A percentile compares a stretch with the other conserved stretches of the same genome.
phyloP scores from a whole-genome alignment of 1,140 invertebrate species.

The Zaprionus kolodkinae region DNA sequence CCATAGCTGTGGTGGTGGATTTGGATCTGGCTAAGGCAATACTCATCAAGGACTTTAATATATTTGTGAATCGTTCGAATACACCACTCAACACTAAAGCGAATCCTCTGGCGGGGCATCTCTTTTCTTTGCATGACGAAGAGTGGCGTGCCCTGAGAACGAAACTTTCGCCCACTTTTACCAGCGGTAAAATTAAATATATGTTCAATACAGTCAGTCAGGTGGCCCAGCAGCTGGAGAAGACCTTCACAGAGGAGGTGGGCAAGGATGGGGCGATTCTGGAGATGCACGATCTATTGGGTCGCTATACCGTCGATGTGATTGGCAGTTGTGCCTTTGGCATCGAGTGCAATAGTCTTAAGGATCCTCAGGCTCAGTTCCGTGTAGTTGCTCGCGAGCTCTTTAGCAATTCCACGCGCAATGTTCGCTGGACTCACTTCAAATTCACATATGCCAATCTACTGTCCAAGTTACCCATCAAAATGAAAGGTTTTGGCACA shows the following conservation, averaged over 20 bases:
- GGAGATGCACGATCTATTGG: slow-evolving; percentile 53
- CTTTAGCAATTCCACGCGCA: slow-evolving; percentile 4
- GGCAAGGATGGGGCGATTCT: slow-evolving; percentile 7
- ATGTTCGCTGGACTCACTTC: slow-evolving; percentile 32
- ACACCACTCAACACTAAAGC: slow-evolving; percentile 24
- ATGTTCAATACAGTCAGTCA: slow-evolving; percentile 85
- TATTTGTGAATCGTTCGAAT: slow-evolving; percentile 84
- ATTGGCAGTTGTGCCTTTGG: slow-evolving; percentile 87
- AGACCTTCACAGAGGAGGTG: slow-evolving; percentile 35
- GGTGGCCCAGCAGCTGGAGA: slow-evolving; percentile 81
- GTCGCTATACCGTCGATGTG: slow-evolving; percentile 58
- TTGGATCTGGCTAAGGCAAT: slow-evolving; percentile 86
- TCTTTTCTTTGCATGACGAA: slow-evolving; percentile 83
- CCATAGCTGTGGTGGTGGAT: slow-evolving; percentile 85
- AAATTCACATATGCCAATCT: slow-evolving; percentile 9
- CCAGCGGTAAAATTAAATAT: slow-evolving; percentile 85
- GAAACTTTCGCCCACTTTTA: slow-evolving; percentile 86
- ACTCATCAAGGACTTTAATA: slow-evolving; percentile 86
- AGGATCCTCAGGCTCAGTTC: slow-evolving; percentile 85
- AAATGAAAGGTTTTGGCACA: not conserved
- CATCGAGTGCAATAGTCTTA: slow-evolving; percentile 85
- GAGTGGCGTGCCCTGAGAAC: slow-evolving; percentile 85
- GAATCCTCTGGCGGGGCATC: slow-evolving; percentile 74
- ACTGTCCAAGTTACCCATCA: slow-evolving; percentile 9
- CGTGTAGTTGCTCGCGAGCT: slow-evolving; percentile 13